Evolutionary conservation across 2,888 invertebrate genomes (phyloP), one percentile per base, ranked within the genome.

Genomic region (Eupithecia centaureata): DNA sequence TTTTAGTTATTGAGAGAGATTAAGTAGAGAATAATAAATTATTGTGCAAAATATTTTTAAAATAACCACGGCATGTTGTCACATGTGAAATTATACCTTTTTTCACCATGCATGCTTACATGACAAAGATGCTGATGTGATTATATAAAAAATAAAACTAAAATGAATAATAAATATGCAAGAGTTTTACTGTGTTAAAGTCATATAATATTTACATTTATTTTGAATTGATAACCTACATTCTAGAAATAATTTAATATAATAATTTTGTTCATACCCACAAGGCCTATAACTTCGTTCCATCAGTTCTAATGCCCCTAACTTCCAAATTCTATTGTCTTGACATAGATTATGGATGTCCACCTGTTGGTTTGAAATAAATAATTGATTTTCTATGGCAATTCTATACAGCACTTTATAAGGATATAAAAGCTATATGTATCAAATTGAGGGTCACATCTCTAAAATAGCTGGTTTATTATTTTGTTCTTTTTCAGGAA

Each of bases 281-380:
- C 70, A 63, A 70, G 66, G 70, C 57, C 70, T 70, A 70, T 52
- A 61, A 70, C 66, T 63, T 66, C 57, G 63, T 66, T 66, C 70
- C 70, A 70, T 70, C 58, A 63, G 66, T 66, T 66, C 32, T 62
- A 63, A 59, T 38, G 63, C 63, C 52, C 61, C 63, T 56, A 51
- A 63, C 66, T 61, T 64, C 70, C 70, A 67, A 68, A 70, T 61
- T 63, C 51, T 66, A 70, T 47, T 58, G 63, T 57, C 70, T 63
- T 66, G 63, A 58, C 65, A 68, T 54, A 63, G 62, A 69, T 51
- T n/a, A 63, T 57, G 61, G 70, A 67, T 70, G 70, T 66, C 63
- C 63, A 70, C 70, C 70, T 70, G 70, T 70, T 70, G 70, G 66
- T 63, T 58, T 32, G 60, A 66, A 70, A 63, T 63, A 69, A 65